Conservation (phyloP, 2,113 vertebrate genomes). For the Dipodomys spectabilis region DNA sequence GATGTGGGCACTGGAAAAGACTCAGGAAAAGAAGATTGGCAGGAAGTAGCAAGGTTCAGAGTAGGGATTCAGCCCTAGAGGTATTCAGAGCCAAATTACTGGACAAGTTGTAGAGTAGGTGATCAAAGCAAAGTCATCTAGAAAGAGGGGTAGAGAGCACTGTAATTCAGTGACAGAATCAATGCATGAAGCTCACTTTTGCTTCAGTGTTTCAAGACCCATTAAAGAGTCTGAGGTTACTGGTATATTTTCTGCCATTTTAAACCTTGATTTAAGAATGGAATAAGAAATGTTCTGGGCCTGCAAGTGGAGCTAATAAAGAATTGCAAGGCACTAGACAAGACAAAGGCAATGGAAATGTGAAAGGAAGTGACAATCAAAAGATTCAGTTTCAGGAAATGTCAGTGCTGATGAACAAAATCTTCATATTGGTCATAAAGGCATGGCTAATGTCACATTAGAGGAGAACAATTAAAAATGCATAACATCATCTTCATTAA, state of each 20-base stretch:
- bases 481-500: conserved; percentile 69
- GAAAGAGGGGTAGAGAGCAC: not conserved
- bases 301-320: not conserved
- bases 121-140: conserved; percentile 2
- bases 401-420: conserved; percentile 39
- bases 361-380: conserved; percentile 35
- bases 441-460: conserved; percentile 65
- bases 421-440: conserved; percentile 64
- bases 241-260: conserved; percentile 46
- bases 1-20: not conserved
- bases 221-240: conserved; percentile 12
- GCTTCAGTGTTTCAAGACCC: not conserved
- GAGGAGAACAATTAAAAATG: conserved; percentile 67
- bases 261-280: conserved; percentile 27
- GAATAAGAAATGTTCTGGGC: not conserved
- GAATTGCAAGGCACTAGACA: conserved; percentile 29
- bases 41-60: not conserved
- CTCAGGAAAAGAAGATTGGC: not conserved
- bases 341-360: conserved; percentile 54
- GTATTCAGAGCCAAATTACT: not conserved
- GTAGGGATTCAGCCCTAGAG: not conserved
- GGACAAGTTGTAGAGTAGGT: not conserved
- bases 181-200: conserved; percentile 21
- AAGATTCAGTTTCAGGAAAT: conserved; percentile 59
- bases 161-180: not conserved